These are phyloP conservation scores for Synergus itoensis DNA, from an alignment of 2,888 invertebrate genomes.

Conservation along the genomic window DNA sequence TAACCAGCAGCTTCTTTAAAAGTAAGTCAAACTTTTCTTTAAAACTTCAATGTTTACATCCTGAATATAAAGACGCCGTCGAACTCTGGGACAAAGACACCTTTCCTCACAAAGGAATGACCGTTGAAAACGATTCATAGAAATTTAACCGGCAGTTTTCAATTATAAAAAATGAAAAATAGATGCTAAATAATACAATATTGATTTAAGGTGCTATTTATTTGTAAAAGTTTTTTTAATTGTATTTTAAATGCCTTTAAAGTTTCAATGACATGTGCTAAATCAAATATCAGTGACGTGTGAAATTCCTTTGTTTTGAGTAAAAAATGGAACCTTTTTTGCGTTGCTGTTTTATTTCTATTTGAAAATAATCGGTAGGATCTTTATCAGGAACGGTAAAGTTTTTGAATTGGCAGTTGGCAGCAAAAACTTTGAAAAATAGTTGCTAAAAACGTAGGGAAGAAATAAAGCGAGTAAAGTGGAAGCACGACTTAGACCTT, in stretches of 20 bases:
- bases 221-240: background rate
- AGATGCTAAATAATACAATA: background rate
- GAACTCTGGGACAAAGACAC: conserved; percentile 17
- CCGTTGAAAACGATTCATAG: background rate
- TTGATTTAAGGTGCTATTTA: background rate
- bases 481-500: background rate
- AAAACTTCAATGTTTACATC: conserved; percentile 24
- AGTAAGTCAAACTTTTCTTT: conserved; percentile 1
- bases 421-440: background rate
- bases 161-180: background rate
- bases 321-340: background rate
- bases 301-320: background rate
- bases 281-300: background rate
- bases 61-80: conserved; percentile 17
- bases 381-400: background rate
- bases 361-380: background rate
- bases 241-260: background rate
- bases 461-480: background rate
- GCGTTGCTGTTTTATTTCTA: background rate
- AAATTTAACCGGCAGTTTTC: background rate
- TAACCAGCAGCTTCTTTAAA: background rate
- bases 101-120: conserved; percentile 23
- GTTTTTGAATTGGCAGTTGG: background rate
- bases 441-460: background rate
- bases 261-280: background rate